Evolutionary conservation across 2,113 vertebrate genomes (phyloP).

Genomic region (Tamias sibiricus): DNA sequence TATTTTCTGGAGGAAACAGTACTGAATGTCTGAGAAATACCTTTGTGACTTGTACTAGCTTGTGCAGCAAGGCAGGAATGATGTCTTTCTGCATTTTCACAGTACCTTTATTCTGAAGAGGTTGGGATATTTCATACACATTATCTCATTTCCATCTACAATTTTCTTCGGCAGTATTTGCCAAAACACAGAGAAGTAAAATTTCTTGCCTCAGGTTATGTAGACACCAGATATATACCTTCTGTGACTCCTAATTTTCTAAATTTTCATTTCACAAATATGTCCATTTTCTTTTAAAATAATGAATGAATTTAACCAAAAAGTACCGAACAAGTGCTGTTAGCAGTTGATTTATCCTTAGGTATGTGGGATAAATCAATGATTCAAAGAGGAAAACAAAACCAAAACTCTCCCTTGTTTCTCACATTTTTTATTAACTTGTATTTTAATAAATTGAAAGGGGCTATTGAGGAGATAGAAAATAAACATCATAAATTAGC

Average conservation of each 20-base stretch:
- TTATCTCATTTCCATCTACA: not conserved
- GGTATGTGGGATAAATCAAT: not conserved
- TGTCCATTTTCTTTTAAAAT: not conserved
- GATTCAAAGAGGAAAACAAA: not conserved
- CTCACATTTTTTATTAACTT: not conserved
- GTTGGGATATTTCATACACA: not conserved
- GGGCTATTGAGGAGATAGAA: not conserved
- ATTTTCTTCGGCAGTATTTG: not conserved
- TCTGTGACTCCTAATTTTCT: not conserved
- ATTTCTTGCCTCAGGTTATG: not conserved
- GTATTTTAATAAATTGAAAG: not conserved
- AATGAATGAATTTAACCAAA: not conserved
- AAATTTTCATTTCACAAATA: not conserved
- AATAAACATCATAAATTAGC: not conserved
- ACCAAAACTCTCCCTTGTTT: not conserved
- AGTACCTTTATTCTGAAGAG: not conserved
- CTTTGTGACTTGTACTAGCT: not conserved
- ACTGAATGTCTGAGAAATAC: slow-evolving; percentile 22
- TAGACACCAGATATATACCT: not conserved
- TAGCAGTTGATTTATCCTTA: not conserved
- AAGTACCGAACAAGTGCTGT: not conserved
- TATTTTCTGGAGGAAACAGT: slow-evolving; percentile 50
- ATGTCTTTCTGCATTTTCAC: not conserved
- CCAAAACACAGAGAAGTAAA: not conserved
- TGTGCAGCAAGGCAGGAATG: not conserved